Percentiles rank a stretch among this genome's conserved stretches.
Conservation (phyloP, 2,888 invertebrate species). For the Noctua comes region DNA sequence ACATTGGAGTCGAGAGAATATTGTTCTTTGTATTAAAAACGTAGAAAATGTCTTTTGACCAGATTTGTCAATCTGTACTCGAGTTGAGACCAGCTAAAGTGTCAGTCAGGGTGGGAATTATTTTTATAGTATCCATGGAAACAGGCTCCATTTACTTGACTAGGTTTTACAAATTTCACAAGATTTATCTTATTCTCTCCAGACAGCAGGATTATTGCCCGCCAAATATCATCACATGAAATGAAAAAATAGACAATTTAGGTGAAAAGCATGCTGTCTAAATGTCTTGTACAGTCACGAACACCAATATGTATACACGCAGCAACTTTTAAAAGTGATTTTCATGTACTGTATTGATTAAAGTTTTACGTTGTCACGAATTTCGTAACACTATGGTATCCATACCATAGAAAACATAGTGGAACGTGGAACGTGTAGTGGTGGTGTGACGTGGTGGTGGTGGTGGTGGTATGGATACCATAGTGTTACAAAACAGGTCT, state of each 20-base stretch:
- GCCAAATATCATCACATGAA: neutral
- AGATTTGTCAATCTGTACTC: conserved; percentile 23
- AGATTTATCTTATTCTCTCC: neutral
- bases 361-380: no score
- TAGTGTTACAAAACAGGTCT: no score
- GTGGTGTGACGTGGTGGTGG: no score
- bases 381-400: no score
- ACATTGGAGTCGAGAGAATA: conserved; percentile 29
- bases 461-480: no score
- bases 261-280: neutral
- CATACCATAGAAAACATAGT: no score
- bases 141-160: no score
- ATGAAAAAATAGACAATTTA: neutral
- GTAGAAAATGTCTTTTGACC: conserved; percentile 18
- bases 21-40: conserved; percentile 46
- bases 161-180: neutral
- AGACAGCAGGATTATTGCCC: neutral
- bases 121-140: neutral
- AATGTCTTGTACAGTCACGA: neutral
- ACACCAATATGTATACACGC: no score
- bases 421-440: no score
- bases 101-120: neutral
- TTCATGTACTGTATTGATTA: no score
- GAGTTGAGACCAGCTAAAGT: neutral
- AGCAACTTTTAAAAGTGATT: no score